Evolutionary conservation across 2,113 vertebrate genomes (phyloP), one percentile per base, ranked within the genome.

Genomic region (Brienomyrus longianalis): DNA sequence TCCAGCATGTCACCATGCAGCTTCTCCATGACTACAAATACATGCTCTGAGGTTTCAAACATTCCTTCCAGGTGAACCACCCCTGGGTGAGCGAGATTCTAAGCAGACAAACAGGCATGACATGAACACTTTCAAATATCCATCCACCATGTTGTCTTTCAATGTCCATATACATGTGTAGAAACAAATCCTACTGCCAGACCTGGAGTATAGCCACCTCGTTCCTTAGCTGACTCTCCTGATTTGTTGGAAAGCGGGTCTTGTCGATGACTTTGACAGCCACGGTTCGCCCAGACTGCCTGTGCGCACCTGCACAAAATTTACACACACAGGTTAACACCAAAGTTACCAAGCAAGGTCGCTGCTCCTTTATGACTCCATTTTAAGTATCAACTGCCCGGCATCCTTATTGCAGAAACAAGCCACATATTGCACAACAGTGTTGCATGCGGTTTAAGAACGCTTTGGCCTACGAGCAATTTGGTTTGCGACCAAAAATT

Each of bases 261-360:
- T 97, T 97, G 93, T 97, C 96, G 0, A 97, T 97, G 91, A 97
- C 96, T 84, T 97, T 97, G 9, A 97, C 94, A 0, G 97, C 97
- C 31, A 97, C 97, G 0, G 93, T 91, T 0, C 94, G 94, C 27
- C 96, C 95, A 0, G 96, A 95, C 92, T 96, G 96, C 86, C 97
- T 95, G 93, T 97, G 97, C 70, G 96, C 96, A 0, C 97, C 97
- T 96, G 90, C 48, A 45, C 83, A 88, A 51, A 27, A 89, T 70
- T 70, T 70, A n/a, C 62, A 74, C 45, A 59, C 54, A 31, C 43
- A 27, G 43, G 62, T 66, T 66, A 66, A 2, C 3, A 66, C 23
- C 80, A 62, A 59, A n/a, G 19, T 35, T 31, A 35, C 10, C 27
- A 21, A 31, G 23, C 59, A 66, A 66, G 59, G 59, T 6, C 10